A percentile compares a stretch with the other conserved stretches of the same genome.
Conservation (phyloP, 2,113 vertebrate species). For the Phrynocephalus versicolor region DNA sequence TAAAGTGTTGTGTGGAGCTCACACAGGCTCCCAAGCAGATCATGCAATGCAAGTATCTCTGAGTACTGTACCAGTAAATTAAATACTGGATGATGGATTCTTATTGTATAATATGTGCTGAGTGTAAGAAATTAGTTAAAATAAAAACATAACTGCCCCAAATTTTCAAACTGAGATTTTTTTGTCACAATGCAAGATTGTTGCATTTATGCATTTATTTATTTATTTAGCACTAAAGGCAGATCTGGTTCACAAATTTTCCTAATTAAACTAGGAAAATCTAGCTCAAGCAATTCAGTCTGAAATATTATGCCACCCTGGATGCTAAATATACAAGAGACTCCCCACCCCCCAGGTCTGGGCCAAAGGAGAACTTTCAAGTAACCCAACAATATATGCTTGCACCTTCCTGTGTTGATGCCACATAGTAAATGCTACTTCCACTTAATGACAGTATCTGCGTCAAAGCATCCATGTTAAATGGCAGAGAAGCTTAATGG, state of each 20-base stretch:
- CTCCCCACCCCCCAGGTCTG: not conserved
- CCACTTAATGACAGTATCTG: not conserved
- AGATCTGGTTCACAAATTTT: not conserved
- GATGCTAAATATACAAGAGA: too few species aligned
- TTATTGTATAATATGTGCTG: not conserved
- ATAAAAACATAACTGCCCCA: not conserved
- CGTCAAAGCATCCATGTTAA: not conserved
- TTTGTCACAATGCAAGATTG: not conserved
- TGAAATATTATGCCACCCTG: not conserved
- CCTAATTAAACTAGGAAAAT: not conserved
- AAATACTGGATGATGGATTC: not conserved
- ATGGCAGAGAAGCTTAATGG: not conserved
- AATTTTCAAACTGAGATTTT: not conserved
- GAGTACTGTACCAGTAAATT: not conserved
- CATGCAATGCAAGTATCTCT: not conserved
- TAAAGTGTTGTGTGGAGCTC: not conserved
- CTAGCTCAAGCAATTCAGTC: not conserved
- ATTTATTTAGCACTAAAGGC: not conserved
- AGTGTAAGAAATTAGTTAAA: not conserved
- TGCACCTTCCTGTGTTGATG: not conserved
- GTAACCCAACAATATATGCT: not conserved
- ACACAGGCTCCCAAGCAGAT: not conserved
- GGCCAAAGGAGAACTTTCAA: not conserved
- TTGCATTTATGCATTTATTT: not conserved
- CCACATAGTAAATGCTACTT: not conserved